A percentile compares a stretch with the other conserved stretches of the same genome.
These are phyloP conservation scores for Galago senegalensis DNA, from an alignment of 2,797 vertebrate genomes.

Conservation along the genomic window DNA sequence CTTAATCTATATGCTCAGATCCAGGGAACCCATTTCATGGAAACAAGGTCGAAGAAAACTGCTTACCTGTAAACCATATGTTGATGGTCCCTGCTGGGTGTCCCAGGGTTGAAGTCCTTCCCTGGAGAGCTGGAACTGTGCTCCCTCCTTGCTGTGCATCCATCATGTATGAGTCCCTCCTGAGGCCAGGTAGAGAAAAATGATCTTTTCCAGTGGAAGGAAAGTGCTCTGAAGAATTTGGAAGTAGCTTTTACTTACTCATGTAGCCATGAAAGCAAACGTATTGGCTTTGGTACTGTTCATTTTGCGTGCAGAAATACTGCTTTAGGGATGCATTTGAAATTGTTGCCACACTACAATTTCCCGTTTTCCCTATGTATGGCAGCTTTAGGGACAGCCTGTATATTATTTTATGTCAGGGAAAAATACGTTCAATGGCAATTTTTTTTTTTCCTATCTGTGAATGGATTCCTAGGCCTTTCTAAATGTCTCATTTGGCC, in stretches of 20 bases:
- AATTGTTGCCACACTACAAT: neutral
- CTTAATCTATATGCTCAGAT: neutral
- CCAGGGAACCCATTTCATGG: neutral
- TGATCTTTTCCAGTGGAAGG: neutral
- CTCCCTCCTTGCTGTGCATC: neutral
- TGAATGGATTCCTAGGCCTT: conserved; percentile 15
- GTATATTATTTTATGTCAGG: conserved; percentile 21
- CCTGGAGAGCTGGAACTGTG: neutral
- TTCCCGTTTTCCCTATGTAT: no score
- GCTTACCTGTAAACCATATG: neutral
- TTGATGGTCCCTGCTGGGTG: neutral
- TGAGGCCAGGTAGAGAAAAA: neutral
- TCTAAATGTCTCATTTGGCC: neutral
- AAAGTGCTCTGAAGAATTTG: neutral
- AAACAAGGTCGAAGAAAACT: neutral
- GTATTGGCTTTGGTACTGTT: neutral
- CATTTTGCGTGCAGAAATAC: neutral
- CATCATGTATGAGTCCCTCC: neutral
- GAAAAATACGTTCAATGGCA: neutral
- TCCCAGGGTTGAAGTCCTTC: neutral
- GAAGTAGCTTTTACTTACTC: neutral
- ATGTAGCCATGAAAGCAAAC: neutral
- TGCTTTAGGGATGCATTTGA: neutral
- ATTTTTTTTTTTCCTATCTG: neutral
- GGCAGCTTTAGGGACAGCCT: no score